Base-by-base conservation (phyloP, 2,888 invertebrate genomes). In the Chaitophorus viminalis region DNA sequence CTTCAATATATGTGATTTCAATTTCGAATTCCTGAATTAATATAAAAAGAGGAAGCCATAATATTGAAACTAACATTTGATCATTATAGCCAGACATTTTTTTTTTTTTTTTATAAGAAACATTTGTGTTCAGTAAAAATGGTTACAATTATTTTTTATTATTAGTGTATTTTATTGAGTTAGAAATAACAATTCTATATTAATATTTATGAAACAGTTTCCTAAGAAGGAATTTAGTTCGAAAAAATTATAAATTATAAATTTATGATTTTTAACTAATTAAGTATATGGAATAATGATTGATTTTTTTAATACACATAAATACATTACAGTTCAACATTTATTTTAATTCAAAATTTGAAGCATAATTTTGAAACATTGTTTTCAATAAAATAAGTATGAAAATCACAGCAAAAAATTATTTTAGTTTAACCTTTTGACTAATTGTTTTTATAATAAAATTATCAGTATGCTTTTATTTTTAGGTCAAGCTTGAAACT, bases 21-120 rank as follows among this genome's bases (percentile, higher is more conserved):
- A 70, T 82, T 82, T 82, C 29, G 52, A 33, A 74, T 82, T 72
- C 17, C 52, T 72, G 33, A 82, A 82, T 33, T 33, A 68, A 52
- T 82, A 33, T 33, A 82, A 33, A 68, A 82, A 33, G 29, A 82
- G 9, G 82, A 82, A 82, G 81, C 81, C 81, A 70, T 82, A 39
- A 25, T 6, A n/a, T 29, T 25, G 68, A 52, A 54, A 33, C 54
- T 31, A 25, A 82, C 36, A 72, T 54, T 33, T 54, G 72, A 74
- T 54, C 33, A 74, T 74, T 29, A 77, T n/a, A 74, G 39, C 18
- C 31, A 46, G 70, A 68, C 68, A 70, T 46, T 46, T 81, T 65
- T 70, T 81, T 39, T 60, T 78, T 78, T 9, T 25, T 70, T 46
- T 82, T 70, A 70, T 70, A 46, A 31, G 39, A 70, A 70, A 70